Evolutionary conservation across 1,140 invertebrate species (phyloP).

Genomic region (Achroia grisella): DNA sequence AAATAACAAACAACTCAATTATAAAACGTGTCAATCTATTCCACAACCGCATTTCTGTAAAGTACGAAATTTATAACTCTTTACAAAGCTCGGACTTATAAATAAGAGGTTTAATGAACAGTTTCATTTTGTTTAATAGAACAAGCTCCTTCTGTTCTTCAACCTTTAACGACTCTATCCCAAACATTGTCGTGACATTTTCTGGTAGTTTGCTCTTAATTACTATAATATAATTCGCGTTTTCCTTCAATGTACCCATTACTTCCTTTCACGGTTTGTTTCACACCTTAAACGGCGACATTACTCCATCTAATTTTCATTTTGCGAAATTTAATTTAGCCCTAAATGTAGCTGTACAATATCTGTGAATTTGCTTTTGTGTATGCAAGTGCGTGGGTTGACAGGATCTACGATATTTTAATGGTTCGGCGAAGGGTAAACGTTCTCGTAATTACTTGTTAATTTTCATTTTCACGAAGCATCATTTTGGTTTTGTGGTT

Average conservation of each 20-base stretch:
- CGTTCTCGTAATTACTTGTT: constrained; percentile 31
- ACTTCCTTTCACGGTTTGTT: constrained; percentile 55
- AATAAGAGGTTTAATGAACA: constrained; percentile 39
- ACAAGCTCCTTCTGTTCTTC: constrained; percentile 1
- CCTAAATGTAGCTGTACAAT: constrained; percentile 14
- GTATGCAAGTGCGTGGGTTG: constrained; percentile 8
- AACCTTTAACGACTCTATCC: constrained; percentile 8
- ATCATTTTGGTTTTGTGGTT: no score
- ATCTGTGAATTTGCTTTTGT: background rate
- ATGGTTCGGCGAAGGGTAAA: constrained; percentile 15
- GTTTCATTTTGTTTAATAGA: constrained; percentile 28
- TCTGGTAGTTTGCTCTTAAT: constrained; percentile 58
- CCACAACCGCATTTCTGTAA: background rate
- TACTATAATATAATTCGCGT: constrained; percentile 47
- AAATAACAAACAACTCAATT: no score
- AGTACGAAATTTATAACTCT: constrained; percentile 14
- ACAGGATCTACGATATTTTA: constrained; percentile 26
- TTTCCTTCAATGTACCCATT: constrained; percentile 41
- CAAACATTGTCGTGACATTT: constrained; percentile 42
- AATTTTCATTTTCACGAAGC: constrained; percentile 16
- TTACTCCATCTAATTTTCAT: constrained; percentile 51
- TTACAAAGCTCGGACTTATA: constrained; percentile 18
- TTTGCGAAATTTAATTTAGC: constrained; percentile 42
- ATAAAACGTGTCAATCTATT: no score
- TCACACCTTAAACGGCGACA: constrained; percentile 47